Base-by-base conservation (phyloP, 2,888 invertebrate genomes). In the Ormyrus rosae region DNA sequence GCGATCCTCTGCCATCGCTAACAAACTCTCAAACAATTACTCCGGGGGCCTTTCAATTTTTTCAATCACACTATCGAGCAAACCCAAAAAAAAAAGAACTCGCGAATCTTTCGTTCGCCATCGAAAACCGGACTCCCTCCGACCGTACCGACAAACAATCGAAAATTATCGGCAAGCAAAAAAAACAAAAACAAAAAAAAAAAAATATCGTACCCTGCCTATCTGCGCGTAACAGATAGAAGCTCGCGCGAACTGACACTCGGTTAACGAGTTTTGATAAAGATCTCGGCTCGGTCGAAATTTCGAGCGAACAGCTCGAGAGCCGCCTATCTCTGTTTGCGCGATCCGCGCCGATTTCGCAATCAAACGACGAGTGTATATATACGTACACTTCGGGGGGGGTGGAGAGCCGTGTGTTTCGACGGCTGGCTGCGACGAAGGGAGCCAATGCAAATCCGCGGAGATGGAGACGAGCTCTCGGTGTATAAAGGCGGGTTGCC, bases 251-350 rank as follows among this genome's bases (percentile, higher is more conserved):
- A 78, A 70, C 73, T 71, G 81, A 81, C 78, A 78, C 78, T 78
- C 78, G 81, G 73, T 74, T 81, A 81, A 81, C 81, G 81, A 81
- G 78, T 78, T 81, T 81, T 81, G 81, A 81, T 81, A 81, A 81
- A 81, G 77, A 78, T 81, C 81, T 34, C 34, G 34, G 69, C 73
- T 61, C 65, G 74, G 70, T 60, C 72, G 58, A 72, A 78, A 79
- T 79, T 79, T 73, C 78, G 34, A 79, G 73, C 73, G 13, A 69
- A 63, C 73, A 19, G 19, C 55, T 11, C 10, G 3, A n/a, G 3
- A n/a, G 46, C 8, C 60, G 53, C 6, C 46, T 5, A 45, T 51
- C 19, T 74, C 71, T 63, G 55, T 68, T 74, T 68, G 75, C 69
- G 53, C 64, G 73, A 79, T 79, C 77, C 73, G 61, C 34, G 73